Conservation (phyloP, 2,888 invertebrate genomes). For the Rotaria socialis region DNA sequence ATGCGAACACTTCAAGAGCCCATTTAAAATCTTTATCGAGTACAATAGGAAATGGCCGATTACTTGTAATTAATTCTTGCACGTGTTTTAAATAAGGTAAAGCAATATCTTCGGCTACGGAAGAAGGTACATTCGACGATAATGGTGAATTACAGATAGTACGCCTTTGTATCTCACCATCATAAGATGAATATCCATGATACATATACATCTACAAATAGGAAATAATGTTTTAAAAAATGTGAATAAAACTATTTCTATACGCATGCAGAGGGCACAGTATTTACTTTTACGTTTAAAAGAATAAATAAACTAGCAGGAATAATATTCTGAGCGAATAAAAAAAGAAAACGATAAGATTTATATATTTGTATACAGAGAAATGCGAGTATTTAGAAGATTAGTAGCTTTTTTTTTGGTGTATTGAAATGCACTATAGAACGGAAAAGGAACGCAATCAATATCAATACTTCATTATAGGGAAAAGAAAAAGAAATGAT, state of each 20-base stretch:
- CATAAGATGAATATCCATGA: slow-evolving; percentile 8
- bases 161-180: neutral
- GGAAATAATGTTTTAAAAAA: no score
- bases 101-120: neutral
- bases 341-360: neutral
- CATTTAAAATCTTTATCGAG: slow-evolving; percentile 28
- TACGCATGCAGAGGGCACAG: no score
- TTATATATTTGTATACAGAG: neutral
- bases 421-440: neutral
- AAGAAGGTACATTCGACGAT: neutral
- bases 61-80: neutral
- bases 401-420: no score
- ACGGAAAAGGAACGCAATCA: neutral
- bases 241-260: no score
- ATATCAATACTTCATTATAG: neutral
- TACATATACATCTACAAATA: slow-evolving; percentile 13
- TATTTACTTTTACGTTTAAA: no score
- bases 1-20: slow-evolving; percentile 17
- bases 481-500: neutral
- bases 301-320: no score
- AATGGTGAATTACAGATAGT: neutral
- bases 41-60: neutral
- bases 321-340: neutral
- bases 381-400: no score
- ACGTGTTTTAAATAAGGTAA: neutral